Evolutionary conservation across 2,797 vertebrate genomes (phyloP).

Genomic region (Sebastolobus altivelis): DNA sequence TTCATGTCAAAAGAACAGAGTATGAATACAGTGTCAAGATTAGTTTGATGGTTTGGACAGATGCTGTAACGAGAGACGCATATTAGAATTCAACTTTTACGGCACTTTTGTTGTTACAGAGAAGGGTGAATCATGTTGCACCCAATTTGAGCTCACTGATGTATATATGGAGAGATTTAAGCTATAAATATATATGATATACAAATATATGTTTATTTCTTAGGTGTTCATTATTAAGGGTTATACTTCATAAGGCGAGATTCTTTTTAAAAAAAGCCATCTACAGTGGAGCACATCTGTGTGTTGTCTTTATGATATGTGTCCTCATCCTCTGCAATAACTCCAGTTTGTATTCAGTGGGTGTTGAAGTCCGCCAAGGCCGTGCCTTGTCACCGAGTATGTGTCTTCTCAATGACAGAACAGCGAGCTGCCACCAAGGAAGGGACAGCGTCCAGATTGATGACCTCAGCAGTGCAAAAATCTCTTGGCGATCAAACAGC

Average conservation of each 20-base stretch:
- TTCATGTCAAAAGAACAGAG: conserved; percentile 32
- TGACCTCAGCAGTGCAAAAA: conserved; percentile 48
- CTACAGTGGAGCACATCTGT: neutral
- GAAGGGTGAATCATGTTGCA: neutral
- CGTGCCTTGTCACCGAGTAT: conserved; percentile 30
- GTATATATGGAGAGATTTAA: neutral
- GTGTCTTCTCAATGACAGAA: conserved; percentile 39
- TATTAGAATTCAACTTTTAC: conserved; percentile 21
- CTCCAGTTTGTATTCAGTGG: conserved; percentile 24
- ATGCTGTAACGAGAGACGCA: conserved; percentile 19
- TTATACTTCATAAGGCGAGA: neutral
- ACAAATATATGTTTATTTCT: neutral
- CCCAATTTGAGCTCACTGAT: neutral
- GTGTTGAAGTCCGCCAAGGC: conserved; percentile 16
- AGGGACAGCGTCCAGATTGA: conserved; percentile 38
- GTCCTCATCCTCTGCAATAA: conserved; percentile 18
- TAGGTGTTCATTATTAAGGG: neutral
- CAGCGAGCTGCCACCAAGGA: conserved; percentile 25
- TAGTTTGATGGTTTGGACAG: conserved; percentile 35
- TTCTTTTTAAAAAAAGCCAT: neutral
- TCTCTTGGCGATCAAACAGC: conserved; percentile 21
- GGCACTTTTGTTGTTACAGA: conserved; percentile 4
- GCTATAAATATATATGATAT: too few species aligned
- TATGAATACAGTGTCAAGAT: conserved; percentile 24
- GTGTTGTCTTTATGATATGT: neutral